A percentile compares a stretch with the other conserved stretches of the same genome.
These are phyloP conservation scores for Aldabrachelys gigantea DNA, from an alignment of 2,113 vertebrate species.

Conservation along the genomic window DNA sequence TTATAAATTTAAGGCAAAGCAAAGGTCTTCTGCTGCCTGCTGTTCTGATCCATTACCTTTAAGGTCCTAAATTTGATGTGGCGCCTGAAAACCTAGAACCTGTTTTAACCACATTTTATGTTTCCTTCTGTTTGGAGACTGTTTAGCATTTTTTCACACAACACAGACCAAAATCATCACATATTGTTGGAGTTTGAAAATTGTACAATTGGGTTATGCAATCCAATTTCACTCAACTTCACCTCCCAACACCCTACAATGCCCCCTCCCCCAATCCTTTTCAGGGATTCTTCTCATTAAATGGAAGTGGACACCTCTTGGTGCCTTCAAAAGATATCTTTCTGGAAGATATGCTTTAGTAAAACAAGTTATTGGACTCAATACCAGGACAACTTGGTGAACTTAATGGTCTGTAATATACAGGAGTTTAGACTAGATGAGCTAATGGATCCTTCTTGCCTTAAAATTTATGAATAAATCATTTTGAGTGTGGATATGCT, in stretches of 20 bases:
- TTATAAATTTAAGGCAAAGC: neutral
- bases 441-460: no score
- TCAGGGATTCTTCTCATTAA: neutral
- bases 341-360: neutral
- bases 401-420: no score
- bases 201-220: neutral
- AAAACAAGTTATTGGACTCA: neutral
- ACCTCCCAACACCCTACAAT: neutral
- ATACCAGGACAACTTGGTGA: neutral
- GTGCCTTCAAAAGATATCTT: neutral
- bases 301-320: neutral
- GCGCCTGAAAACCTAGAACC: neutral
- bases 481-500: no score
- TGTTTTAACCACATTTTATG: neutral
- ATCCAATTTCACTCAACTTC: neutral
- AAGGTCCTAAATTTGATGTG: neutral
- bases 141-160: neutral
- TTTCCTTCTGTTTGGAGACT: neutral
- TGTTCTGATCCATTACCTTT: neutral
- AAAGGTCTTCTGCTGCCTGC: neutral
- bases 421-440: no score
- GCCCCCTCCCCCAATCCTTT: neutral
- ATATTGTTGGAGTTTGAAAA: neutral
- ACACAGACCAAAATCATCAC: neutral
- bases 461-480: no score